Evolutionary conservation across 2,113 vertebrate genomes (phyloP).

Genomic region (Tupaia chinensis): DNA sequence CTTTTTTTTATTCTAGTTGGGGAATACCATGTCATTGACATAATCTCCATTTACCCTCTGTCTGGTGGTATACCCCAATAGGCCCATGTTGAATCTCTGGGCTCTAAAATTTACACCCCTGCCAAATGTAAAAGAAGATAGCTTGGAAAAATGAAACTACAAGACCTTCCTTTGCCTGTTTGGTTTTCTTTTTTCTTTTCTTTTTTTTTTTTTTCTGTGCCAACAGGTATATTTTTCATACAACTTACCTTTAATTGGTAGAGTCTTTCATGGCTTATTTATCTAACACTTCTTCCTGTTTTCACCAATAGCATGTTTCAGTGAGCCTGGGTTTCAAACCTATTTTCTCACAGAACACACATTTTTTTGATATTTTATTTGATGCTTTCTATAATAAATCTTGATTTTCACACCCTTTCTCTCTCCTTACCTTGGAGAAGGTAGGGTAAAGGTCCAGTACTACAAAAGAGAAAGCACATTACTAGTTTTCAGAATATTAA

Average conservation of each 20-base stretch:
- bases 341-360: background rate
- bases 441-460: background rate
- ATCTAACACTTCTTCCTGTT: background rate
- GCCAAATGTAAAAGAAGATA: background rate
- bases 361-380: background rate
- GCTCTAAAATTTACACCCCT: background rate
- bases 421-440: background rate
- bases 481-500: slow-evolving; percentile 28
- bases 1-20: background rate
- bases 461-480: background rate
- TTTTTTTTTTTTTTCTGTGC: background rate
- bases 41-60: background rate
- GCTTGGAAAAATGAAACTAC: background rate
- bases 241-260: background rate
- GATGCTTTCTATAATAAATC: background rate
- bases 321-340: background rate
- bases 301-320: background rate
- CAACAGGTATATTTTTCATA: background rate
- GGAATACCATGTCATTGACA: background rate
- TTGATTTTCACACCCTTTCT: background rate
- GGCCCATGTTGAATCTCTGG: fast-evolving
- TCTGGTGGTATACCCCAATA: fast-evolving
- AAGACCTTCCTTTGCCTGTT: background rate
- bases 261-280: background rate
- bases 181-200: background rate